Evolutionary conservation across 2,113 vertebrate species (phyloP).

Genomic region (Phyllostomus hastatus): DNA sequence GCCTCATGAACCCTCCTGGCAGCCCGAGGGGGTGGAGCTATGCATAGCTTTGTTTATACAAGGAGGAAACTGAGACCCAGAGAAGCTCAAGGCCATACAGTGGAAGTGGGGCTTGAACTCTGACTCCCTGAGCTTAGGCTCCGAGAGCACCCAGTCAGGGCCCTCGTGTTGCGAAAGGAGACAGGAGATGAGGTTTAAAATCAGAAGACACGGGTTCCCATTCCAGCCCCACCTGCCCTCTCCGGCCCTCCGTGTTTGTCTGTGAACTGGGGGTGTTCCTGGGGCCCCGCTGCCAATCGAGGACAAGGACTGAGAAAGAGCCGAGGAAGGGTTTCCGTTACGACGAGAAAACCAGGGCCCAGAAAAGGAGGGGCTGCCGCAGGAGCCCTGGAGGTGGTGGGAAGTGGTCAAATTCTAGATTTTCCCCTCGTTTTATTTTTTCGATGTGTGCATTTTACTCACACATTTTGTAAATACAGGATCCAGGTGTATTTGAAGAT

Average conservation of each 20-base stretch:
- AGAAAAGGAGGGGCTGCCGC: background rate
- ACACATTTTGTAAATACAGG: conserved; percentile 4
- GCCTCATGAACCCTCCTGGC: background rate
- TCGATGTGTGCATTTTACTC: background rate
- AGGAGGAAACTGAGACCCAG: background rate
- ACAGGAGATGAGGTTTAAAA: background rate
- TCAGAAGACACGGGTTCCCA: background rate
- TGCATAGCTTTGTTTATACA: background rate
- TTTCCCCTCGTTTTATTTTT: background rate
- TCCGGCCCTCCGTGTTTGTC: background rate
- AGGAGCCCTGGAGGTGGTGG: background rate
- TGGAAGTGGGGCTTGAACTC: background rate
- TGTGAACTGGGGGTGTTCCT: background rate
- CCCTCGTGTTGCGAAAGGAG: background rate
- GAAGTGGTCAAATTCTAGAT: background rate
- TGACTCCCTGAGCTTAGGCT: background rate
- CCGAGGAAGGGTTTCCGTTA: background rate
- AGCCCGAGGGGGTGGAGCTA: fast-evolving
- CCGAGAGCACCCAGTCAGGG: background rate
- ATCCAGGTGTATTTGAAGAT: background rate
- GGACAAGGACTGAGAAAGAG: background rate
- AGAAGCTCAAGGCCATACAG: background rate
- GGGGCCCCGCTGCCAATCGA: background rate
- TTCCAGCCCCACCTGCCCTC: background rate
- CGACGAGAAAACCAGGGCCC: background rate